Evolutionary conservation across 2,113 vertebrate genomes (phyloP), one percentile per base, ranked within the genome.

Genomic region (Dunckerocampus dactyliophorus): DNA sequence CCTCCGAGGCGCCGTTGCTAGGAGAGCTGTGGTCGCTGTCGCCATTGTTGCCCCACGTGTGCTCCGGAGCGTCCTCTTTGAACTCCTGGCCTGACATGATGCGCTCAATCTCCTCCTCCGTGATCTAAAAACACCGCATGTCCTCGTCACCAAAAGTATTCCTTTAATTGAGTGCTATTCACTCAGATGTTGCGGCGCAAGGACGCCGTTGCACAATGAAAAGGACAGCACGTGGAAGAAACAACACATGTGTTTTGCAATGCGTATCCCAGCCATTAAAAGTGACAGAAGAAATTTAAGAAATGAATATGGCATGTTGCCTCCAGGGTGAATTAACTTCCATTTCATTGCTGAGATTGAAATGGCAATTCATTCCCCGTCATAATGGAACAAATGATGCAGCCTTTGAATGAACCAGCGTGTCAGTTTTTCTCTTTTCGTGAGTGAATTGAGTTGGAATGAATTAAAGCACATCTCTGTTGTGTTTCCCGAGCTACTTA

Each of bases 11-110:
- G 21, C 94, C 95, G 59, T 99, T 97, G 78, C 95, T 94, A 16
- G 95, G 95, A 47, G 95, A 99, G 84, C 97, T 98, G 66, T 98
- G 94, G 90, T 99, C 94, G 8, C 97, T 98, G 91, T 99, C 96
- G 7, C 96, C 95, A 0, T 97, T 96, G 92, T 94, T 98, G 83
- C 93, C 95, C 96, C 96, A 98, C 59, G 93, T 92, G 79, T 94
- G 89, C 65, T 91, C 91, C 0, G 90, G 89, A 63, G 93, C 92
- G 4, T 99, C 97, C 85, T 97, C 97, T 86, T 98, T 95, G 88
- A 99, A 99, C 86, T 99, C 97, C 88, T 98, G 95, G 49, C 97
- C 97, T 34, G 97, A 95, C 97, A 99, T 98, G 83, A 99, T 99
- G 64, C 96, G 90, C 80, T 98, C 97, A 1, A 99, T 99, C 89